Evolutionary conservation across 1,140 invertebrate genomes (phyloP).

Genomic region (Megalopta genalis): DNA sequence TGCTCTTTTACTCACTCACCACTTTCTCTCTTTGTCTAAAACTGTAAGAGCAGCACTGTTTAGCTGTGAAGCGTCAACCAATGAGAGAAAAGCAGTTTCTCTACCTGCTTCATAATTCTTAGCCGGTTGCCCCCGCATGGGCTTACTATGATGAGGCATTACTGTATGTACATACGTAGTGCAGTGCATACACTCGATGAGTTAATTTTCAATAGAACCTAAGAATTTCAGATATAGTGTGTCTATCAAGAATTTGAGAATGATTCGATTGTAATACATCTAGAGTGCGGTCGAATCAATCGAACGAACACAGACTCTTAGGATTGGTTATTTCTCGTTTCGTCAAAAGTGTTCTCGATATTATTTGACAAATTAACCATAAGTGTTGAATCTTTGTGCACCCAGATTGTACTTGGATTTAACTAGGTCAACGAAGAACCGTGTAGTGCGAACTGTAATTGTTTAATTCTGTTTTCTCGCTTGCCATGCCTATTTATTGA

Average conservation of each 20-base stretch:
- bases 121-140: no score
- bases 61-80: no score
- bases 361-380: conserved; percentile 21
- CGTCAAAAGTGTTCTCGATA: not conserved
- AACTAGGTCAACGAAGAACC: conserved; percentile 38
- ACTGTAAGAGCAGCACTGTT: no score
- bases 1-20: no score
- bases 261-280: not conserved
- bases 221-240: not conserved
- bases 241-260: not conserved
- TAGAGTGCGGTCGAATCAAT: not conserved
- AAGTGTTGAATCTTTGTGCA: conserved; percentile 30
- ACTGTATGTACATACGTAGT: no score
- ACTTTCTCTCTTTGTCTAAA: no score
- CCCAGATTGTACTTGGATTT: not conserved
- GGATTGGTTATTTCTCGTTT: not conserved
- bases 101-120: no score
- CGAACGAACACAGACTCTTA: no score
- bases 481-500: not conserved
- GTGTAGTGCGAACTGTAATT: not conserved
- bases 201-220: conserved; percentile 7
- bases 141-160: no score
- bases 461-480: not conserved
- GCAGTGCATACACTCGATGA: not conserved
- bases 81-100: no score